Evolutionary conservation across 2,113 vertebrate species (phyloP), one percentile per base, ranked within the genome.

Genomic region (Eudyptes chrysolophus): DNA sequence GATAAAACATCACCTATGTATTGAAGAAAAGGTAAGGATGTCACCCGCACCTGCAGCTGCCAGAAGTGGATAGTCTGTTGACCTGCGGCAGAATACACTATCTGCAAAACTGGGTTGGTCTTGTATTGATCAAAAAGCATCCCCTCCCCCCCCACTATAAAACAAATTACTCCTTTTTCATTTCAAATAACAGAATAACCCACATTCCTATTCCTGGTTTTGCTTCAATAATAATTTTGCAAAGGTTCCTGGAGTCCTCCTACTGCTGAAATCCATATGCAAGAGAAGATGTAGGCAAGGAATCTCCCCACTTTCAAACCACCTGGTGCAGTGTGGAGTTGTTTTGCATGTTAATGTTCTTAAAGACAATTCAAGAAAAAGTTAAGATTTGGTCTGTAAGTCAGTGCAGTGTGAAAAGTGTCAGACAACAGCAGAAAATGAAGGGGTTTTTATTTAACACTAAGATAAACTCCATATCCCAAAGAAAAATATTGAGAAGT

Each of bases 1-100:
- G 84, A 89, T 92, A 95, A 96, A 96, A 69, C 85, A 94, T 96
- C 95, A 96, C 84, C 97, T 84, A 88, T 58, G 88, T 4, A 85
- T 54, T 64, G 71, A 79, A 92, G 89, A 89, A 87, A 79, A 89
- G 66, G 94, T 94, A 95, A 94, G 84, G 91, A 96, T 97, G 97
- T 89, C 88, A 85, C 65, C 79, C 88, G 85, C 92, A 96, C 94
- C 96, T 94, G 89, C 87, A 82, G 71, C 94, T 97, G 94, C 84
- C 92, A 95, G 74, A 48, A 32, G 69, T 0, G 11, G 87, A 69
- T 25, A 78, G 74, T 36, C 71, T 40, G 26, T 24, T 94, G 84
- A 71, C 65, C 86, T 81, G 85, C 65, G 69, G 72, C 49, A 75
- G 62, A 92, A 36, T 5, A 25, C 0, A 0, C 38, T 52, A 36